These are phyloP conservation scores for Mamestra brassicae DNA, from an alignment of 2,888 invertebrate genomes.

Conservation along the genomic window DNA sequence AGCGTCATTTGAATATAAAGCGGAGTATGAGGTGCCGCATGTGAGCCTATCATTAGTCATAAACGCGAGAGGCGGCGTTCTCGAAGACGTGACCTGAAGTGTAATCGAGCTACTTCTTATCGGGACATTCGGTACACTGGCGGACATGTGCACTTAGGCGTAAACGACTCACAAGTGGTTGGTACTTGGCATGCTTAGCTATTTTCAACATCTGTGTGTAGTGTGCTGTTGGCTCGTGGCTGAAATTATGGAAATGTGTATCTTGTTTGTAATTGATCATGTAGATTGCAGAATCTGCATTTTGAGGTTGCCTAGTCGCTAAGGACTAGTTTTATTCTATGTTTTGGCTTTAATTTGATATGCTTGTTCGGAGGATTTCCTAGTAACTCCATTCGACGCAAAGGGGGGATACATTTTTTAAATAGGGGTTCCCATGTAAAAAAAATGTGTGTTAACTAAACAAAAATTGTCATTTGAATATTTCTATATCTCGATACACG, in stretches of 20 bases:
- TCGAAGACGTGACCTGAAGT: constrained; percentile 82
- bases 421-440: neutral
- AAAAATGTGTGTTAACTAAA: neutral
- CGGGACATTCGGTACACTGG: constrained; percentile 68
- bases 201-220: constrained; percentile 30
- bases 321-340: no score
- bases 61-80: constrained; percentile 80
- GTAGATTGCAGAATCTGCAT: neutral
- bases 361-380: neutral
- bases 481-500: constrained; percentile 39
- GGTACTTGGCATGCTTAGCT: constrained; percentile 38
- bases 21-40: constrained; percentile 80
- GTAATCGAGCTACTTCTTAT: constrained; percentile 75
- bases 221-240: neutral
- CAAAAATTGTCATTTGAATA: constrained; percentile 45
- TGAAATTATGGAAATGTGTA: neutral
- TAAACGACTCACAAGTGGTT: constrained; percentile 68
- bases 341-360: neutral
- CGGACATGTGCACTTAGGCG: constrained; percentile 78
- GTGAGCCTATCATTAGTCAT: constrained; percentile 90
- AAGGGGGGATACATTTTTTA: neutral
- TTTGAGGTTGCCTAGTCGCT: neutral
- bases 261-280: neutral
- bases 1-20: constrained; percentile 90
- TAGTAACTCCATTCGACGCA: no score